These are phyloP conservation scores for Crambe crambe DNA, from an alignment of 37 sponge, comb jelly and placozoan genomes.

Conservation along the genomic window DNA sequence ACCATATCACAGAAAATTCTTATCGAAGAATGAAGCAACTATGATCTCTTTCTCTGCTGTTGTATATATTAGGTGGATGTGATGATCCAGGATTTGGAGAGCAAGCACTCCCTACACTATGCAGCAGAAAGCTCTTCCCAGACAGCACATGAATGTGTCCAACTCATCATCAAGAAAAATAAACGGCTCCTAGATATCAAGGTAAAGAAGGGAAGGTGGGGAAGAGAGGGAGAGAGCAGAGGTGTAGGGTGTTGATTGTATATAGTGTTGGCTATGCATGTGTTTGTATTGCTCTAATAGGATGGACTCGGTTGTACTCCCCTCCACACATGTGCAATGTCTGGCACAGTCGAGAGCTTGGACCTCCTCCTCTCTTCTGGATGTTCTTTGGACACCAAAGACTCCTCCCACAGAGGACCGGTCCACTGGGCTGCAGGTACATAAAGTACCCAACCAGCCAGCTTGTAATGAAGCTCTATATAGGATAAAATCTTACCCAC, in stretches of 20 bases:
- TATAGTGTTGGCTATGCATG: background rate
- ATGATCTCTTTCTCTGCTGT: too few species aligned
- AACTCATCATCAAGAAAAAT: conserved; percentile 48
- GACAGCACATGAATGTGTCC: conserved; percentile 25
- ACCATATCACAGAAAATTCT: too few species aligned
- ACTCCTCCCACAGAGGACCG: conserved; percentile 42
- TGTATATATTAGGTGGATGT: conserved; percentile 13
- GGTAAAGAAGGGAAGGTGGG: too few species aligned
- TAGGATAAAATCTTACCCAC: too few species aligned
- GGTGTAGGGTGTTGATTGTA: too few species aligned
- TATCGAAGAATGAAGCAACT: too few species aligned
- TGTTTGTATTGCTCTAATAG: background rate
- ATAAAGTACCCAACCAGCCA: too few species aligned
- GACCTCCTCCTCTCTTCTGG: conserved; percentile 35
- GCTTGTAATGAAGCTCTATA: too few species aligned
- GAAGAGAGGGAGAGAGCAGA: too few species aligned
- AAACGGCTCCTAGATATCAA: conserved; percentile 28
- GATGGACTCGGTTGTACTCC: conserved; percentile 54
- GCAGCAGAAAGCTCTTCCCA: conserved; percentile 46
- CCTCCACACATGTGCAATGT: conserved; percentile 42
- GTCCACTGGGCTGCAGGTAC: conserved; percentile 77
- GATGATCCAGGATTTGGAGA: conserved; percentile 39
- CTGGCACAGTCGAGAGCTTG: conserved; percentile 43
- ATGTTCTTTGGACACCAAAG: conserved; percentile 31
- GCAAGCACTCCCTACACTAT: conserved; percentile 72